Evolutionary conservation across 2,888 invertebrate species (phyloP), one percentile per base, ranked within the genome.

Genomic region (Lepidonotus clava): DNA sequence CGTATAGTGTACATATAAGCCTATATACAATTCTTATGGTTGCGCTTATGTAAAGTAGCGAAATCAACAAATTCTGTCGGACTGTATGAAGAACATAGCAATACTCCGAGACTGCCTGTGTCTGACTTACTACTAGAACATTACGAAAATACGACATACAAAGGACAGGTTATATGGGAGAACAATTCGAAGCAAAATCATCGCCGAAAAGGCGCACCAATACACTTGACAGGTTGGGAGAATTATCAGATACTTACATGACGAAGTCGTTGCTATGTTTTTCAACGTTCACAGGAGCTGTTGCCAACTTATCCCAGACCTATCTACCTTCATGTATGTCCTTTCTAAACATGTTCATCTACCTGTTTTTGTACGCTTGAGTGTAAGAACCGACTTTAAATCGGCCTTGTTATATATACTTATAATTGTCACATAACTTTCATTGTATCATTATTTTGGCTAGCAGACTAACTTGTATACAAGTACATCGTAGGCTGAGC

Each of bases 151-250:
- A n/a, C n/a, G n/a, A 66, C 6, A 21, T 66, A 71, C n/a, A 71
- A 1, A 32, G 80, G 80, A 80, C 80, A 80, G 80, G 80, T 80
- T 80, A 14, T 46, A 32, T 46, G 80, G 80, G 80, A 80, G 80
- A 80, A 46, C 51, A 51, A 51, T 51, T 28, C 46, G 46, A 80
- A 18, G 46, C 46, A 14, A 80, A 46, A 80, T 4, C 6, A 46
- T 2, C 28, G 2, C 21, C 24, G 28, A 11, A 51, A 51, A 66
- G 14, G 24, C 28, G 11, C 1, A 80, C 21, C 24, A 6, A n/a
- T n/a, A 41, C 76, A 76, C 18, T 41, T 46, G 41, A 80, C 80
- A 80, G 80, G 80, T 80, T 80, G 80, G 80, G 80, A 24, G 80
- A 80, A 80, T 80, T 46, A 41, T 28, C 71, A 71, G 71, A 71